A percentile compares a stretch with the other conserved stretches of the same genome.
Conservation (phyloP, 2,888 invertebrate species). For the Entomobrya proxima region DNA sequence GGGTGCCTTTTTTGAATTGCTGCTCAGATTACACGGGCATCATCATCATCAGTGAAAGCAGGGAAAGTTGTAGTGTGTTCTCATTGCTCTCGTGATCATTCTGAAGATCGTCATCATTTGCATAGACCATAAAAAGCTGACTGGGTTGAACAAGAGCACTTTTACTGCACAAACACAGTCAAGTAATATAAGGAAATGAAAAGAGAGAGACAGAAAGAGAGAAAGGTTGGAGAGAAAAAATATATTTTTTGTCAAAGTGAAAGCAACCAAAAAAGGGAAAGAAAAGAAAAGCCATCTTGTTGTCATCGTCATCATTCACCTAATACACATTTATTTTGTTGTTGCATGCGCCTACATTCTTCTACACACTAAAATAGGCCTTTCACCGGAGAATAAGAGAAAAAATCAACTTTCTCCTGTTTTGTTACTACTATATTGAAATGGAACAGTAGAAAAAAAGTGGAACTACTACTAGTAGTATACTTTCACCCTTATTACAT, state of each 20-base stretch:
- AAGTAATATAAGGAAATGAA: not conserved
- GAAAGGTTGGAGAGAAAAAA: not conserved
- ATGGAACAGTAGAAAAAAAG: slow-evolving; percentile 9
- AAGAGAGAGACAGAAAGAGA: not conserved
- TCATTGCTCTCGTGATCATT: too few relatives aligned
- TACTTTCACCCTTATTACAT: slow-evolving; percentile 64
- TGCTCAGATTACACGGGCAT: slow-evolving; percentile 51
- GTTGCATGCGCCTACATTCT: not conserved
- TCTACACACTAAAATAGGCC: too few relatives aligned
- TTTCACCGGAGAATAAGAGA: not conserved
- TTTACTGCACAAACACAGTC: not conserved
- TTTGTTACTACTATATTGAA: not conserved
- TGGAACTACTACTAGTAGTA: too few relatives aligned
- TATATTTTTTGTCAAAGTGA: slow-evolving; percentile 26
- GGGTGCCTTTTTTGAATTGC: slow-evolving; percentile 55
- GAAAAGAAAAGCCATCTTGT: slow-evolving; percentile 24
- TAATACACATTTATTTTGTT: slow-evolving; percentile 58
- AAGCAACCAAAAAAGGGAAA: slow-evolving; percentile 1
- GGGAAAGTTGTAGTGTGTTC: too few relatives aligned
- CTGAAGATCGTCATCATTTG: too few relatives aligned
- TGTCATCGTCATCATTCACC: slow-evolving; percentile 57
- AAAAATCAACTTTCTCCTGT: slow-evolving; percentile 7
- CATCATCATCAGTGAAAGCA: too few relatives aligned
- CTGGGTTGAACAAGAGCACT: not conserved
- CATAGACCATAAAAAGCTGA: slow-evolving; percentile 47